These are phyloP conservation scores for Listrodromus nycthemerus DNA, from an alignment of 2,888 invertebrate species.

Conservation along the genomic window DNA sequence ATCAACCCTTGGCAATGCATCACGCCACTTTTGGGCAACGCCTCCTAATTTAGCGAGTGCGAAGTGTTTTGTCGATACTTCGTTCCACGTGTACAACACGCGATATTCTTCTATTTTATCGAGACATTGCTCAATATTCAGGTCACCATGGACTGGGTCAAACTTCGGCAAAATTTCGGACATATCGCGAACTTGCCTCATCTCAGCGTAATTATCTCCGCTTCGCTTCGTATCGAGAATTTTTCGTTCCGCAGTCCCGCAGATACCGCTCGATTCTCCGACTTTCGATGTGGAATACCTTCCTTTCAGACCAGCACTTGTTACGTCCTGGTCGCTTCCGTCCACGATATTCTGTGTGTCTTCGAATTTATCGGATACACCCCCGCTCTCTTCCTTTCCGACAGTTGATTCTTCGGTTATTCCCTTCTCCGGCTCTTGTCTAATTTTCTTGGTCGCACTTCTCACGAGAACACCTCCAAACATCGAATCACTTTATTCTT, in stretches of 20 bases:
- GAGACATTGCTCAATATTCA: constrained; percentile 42
- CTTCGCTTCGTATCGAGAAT: not conserved
- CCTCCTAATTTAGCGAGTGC: constrained; percentile 64
- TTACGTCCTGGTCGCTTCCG: not conserved
- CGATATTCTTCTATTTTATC: constrained; percentile 53
- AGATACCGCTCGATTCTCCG: not conserved
- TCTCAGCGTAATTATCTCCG: not conserved
- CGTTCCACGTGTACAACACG: constrained; percentile 48
- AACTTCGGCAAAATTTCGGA: constrained; percentile 54
- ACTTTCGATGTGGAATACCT: not conserved
- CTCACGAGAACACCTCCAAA: not conserved
- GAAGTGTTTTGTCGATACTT: constrained; percentile 65
- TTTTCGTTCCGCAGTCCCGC: not conserved
- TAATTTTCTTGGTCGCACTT: not conserved
- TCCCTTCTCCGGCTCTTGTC: not conserved
- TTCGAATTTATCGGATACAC: not conserved
- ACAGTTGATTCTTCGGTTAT: not conserved
- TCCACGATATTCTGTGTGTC: not conserved
- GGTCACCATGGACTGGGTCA: constrained; percentile 44
- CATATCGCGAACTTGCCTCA: constrained; percentile 43
- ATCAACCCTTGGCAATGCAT: constrained; percentile 16
- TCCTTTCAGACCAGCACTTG: not conserved
- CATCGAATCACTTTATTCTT: not conserved
- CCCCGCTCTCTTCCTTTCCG: not conserved
- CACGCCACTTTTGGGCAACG: constrained; percentile 61